Evolutionary conservation across 2,888 invertebrate species (phyloP).

Genomic region (Drosophila helvetica): DNA sequence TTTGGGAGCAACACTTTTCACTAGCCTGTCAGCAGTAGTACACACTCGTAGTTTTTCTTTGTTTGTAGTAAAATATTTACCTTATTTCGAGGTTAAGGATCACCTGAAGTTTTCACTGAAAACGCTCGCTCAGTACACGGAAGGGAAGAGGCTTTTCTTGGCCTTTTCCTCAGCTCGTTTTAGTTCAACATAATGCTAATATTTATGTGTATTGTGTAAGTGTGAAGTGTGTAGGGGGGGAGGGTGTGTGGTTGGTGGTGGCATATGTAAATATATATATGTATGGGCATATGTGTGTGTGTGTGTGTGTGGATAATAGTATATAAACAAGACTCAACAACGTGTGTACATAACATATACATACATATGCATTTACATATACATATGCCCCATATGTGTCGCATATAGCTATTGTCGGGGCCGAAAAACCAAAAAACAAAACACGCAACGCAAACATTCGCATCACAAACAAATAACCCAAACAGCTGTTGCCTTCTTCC

Average conservation of each 20-base stretch:
- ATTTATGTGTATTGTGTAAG: slow-evolving; percentile 10
- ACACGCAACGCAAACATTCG: slow-evolving; percentile 59
- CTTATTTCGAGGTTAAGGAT: slow-evolving; percentile 67
- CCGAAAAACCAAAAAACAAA: slow-evolving; percentile 45
- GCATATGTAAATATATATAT: slow-evolving; percentile 36
- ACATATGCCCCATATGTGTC: slow-evolving; percentile 34
- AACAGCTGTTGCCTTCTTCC: slow-evolving; percentile 31
- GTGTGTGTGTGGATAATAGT: slow-evolving; percentile 47
- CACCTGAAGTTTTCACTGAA: slow-evolving; percentile 75
- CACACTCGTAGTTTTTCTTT: slow-evolving; percentile 26
- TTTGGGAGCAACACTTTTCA: slow-evolving; percentile 44
- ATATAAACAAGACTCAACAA: slow-evolving; percentile 76
- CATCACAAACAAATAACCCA: slow-evolving; percentile 46
- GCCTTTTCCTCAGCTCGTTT: slow-evolving; percentile 13
- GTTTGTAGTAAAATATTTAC: slow-evolving; percentile 68
- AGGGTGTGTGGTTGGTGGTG: slow-evolving; percentile 8
- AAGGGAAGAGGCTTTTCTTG: slow-evolving; percentile 39
- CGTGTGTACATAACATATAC: slow-evolving; percentile 52
- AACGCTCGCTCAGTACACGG: slow-evolving; percentile 70
- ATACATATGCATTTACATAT: slow-evolving; percentile 12
- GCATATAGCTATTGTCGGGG: slow-evolving; percentile 25
- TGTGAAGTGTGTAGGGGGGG: slow-evolving; percentile 31
- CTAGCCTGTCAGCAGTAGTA: slow-evolving; percentile 66
- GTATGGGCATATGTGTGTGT: slow-evolving; percentile 26
- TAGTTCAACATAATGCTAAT: slow-evolving; percentile 66